Conservation (phyloP, 2,113 vertebrate species). For the Ceratotherium simum region DNA sequence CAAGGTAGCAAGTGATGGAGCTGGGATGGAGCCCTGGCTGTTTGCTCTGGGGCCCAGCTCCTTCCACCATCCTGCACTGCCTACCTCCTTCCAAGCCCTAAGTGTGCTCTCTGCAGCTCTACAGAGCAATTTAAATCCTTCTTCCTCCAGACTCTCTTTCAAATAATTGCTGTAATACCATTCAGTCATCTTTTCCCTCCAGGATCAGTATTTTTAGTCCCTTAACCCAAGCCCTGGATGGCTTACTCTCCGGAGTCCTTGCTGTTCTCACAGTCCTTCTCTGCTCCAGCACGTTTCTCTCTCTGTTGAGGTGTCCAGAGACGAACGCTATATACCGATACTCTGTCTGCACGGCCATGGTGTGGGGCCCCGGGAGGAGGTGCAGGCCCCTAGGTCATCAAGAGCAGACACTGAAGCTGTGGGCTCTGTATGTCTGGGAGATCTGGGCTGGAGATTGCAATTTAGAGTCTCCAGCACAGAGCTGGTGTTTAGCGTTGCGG, state of each 20-base stretch:
- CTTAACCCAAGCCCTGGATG: not conserved
- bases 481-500: not conserved
- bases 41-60: not conserved
- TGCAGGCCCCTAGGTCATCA: not conserved
- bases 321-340: fast-evolving
- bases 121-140: not conserved
- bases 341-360: fast-evolving
- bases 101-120: too few relatives aligned
- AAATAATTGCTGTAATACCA: not conserved
- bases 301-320: not conserved
- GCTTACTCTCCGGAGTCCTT: not conserved
- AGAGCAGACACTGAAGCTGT: not conserved
- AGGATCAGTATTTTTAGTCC: not conserved
- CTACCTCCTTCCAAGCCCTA: not conserved
- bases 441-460: not conserved
- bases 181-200: not conserved
- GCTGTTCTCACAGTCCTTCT: not conserved
- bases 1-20: not conserved
- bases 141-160: not conserved
- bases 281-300: not conserved
- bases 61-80: too few relatives aligned
- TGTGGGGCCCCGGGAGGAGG: not conserved
- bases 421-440: not conserved
- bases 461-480: not conserved
- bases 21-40: not conserved